Evolutionary conservation across 2,888 invertebrate genomes (phyloP), one percentile per base, ranked within the genome.

Genomic region (Acanthoscelides obtectus): DNA sequence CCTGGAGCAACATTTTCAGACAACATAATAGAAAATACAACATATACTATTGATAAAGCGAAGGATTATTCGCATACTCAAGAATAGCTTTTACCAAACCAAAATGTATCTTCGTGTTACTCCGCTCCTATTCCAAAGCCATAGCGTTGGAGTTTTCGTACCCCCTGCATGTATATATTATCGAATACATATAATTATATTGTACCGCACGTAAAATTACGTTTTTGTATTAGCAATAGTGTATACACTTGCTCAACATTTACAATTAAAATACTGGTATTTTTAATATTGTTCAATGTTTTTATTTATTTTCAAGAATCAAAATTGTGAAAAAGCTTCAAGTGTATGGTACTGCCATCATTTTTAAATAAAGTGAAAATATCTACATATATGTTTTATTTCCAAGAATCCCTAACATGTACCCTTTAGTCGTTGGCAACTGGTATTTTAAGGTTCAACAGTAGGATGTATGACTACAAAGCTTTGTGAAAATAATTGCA

Each of bases 181-280:
- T 69, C 77, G 45, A 45, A 45, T 45, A 45, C 45, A 45, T 45
- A 45, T 45, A 45, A 67, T 75, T 75, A 76, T 73, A 71, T 76
- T 78, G 75, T 78, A 77, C 72, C 75, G 76, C 75, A 79, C 76
- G 75, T 75, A 74, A 74, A 72, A n/a, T 69, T 69, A 69, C 20
- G 64, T 22, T 22, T 67, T 22, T 69, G n/a, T 78, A 74, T 78
- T 82, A 82, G 80, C 79, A 82, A 78, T 81, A 83, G 80, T 83
- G 80, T 83, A 83, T 84, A 84, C 84, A 85, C 83, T 84, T 85
- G 85, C 84, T 85, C 85, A 85, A 85, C 81, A 79, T 79, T 79
- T 79, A 78, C 79, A 76, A 78, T 79, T 78, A 78, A 76, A 79
- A 77, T 79, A 79, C 77, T 78, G 75, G 77, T 79, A 79, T 77